Evolutionary conservation across 1,140 invertebrate genomes (phyloP).

Genomic region (Episyrphus balteatus): DNA sequence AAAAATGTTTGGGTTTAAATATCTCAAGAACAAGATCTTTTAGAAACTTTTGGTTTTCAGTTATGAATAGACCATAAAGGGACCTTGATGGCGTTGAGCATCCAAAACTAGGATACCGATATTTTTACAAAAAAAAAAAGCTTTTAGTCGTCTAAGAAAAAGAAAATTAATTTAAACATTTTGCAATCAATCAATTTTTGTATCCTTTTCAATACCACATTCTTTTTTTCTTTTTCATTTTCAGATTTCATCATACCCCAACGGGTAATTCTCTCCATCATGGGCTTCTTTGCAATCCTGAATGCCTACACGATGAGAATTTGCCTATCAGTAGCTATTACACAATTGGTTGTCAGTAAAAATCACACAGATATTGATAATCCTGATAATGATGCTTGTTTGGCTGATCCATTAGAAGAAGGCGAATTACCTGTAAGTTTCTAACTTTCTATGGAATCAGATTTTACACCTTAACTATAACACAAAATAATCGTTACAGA

Average conservation of each 20-base stretch:
- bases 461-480: not conserved
- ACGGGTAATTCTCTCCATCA: constrained; percentile 63
- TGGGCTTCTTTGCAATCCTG: constrained; percentile 75
- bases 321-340: constrained; percentile 80
- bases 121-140: too few relatives aligned
- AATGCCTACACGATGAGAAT: constrained; percentile 84
- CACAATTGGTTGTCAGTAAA: constrained; percentile 59
- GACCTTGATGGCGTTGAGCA: too few relatives aligned
- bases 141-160: too few relatives aligned
- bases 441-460: too few relatives aligned
- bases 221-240: constrained; percentile 18
- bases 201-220: not conserved
- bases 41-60: too few relatives aligned
- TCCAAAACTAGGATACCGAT: too few relatives aligned
- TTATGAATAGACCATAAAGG: too few relatives aligned
- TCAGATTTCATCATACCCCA: constrained; percentile 55
- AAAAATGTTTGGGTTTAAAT: too few relatives aligned
- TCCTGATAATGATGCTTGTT: constrained; percentile 14
- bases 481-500: constrained; percentile 1
- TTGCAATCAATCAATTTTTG: too few relatives aligned
- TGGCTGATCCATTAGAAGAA: constrained; percentile 14
- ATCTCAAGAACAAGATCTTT: too few relatives aligned
- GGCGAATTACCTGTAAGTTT: constrained; percentile 1
- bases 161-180: too few relatives aligned
- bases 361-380: constrained; percentile 13